Base-by-base conservation (phyloP, 2,113 vertebrate genomes). In the Mobula hypostoma region DNA sequence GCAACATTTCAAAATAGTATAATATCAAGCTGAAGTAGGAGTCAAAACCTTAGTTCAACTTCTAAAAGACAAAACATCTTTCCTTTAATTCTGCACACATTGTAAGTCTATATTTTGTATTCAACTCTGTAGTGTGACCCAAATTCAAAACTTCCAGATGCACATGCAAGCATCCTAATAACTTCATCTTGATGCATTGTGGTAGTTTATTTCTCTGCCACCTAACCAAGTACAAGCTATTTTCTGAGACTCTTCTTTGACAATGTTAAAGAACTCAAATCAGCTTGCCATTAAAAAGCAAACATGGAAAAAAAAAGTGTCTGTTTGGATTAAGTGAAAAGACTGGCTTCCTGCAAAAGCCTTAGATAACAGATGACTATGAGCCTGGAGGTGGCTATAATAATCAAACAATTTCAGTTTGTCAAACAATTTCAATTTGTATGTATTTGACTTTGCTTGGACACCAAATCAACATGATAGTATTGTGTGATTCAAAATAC, bases 281-380 rank as follows among this genome's bases (percentile, higher is more conserved):
- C 24, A 87, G 24, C 58, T 27, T 87, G 56, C 56, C 29, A 61
- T 12, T 61, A 87, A 66, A 11, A 61, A 63, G 61, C 9, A 61
- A 61, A 87, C 14, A 29, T 27, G 9, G 24, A 1, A 24, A 11
- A 29, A 29, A 11, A 29, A 61, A 61, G 82, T 87, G 24, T 24
- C 56, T 87, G 56, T 87, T 87, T 61, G 83, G 29, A 27, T n/a
- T 87, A 87, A 61, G 56, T 87, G 56, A 56, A 87, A 87, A 56
- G 83, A 87, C 56, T 29, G 83, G 48, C 27, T 63, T 27, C 8
- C 83, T 12, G 48, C 56, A 87, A 58, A 87, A 29, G 83, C 56
- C 83, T 87, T 27, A 87, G 83, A 29, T 29, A 87, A n/a, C 24
- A 1, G 9, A 87, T 87, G 83, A 61, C 24, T 87, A 87, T 87